Evolutionary conservation across 2,888 invertebrate genomes (phyloP).

Genomic region (Cheilosia grossa): DNA sequence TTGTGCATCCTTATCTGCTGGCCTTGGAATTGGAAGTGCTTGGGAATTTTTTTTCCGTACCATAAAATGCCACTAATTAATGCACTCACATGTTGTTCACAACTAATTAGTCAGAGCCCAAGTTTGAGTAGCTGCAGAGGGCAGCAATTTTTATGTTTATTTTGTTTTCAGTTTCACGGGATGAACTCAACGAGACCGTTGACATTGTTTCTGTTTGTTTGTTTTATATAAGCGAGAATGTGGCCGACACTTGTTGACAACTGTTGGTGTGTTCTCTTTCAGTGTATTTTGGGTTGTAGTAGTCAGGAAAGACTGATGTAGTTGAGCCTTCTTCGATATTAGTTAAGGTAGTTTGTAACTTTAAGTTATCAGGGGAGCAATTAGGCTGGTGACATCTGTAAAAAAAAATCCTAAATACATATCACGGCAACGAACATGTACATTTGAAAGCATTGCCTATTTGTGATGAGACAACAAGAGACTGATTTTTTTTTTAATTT

Average conservation of each 20-base stretch:
- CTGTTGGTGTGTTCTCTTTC: background rate
- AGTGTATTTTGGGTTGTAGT: background rate
- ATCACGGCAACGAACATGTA: too few relatives aligned
- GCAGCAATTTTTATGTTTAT: constrained; percentile 9
- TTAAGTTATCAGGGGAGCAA: too few relatives aligned
- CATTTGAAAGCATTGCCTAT: too few relatives aligned
- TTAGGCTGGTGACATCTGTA: too few relatives aligned
- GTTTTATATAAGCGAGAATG: constrained; percentile 15
- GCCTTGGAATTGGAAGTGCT: constrained; percentile 4
- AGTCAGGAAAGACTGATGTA: background rate
- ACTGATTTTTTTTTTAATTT: too few relatives aligned
- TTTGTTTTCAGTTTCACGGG: constrained; percentile 3
- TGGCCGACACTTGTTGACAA: constrained; percentile 22
- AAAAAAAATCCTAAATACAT: too few relatives aligned
- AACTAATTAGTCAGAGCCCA: constrained; percentile 27
- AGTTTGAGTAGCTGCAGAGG: constrained; percentile 9
- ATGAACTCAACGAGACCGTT: constrained; percentile 6
- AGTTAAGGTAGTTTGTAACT: too few relatives aligned
- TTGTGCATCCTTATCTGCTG: background rate
- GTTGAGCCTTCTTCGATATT: background rate
- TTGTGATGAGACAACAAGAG: too few relatives aligned
- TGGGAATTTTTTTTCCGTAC: background rate
- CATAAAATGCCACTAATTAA: constrained; percentile 16
- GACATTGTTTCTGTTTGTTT: constrained; percentile 4
- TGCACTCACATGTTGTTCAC: constrained; percentile 34